Evolutionary conservation across 2,888 invertebrate genomes (phyloP), one percentile per base, ranked within the genome.

Genomic region (Sphinx pinastri): DNA sequence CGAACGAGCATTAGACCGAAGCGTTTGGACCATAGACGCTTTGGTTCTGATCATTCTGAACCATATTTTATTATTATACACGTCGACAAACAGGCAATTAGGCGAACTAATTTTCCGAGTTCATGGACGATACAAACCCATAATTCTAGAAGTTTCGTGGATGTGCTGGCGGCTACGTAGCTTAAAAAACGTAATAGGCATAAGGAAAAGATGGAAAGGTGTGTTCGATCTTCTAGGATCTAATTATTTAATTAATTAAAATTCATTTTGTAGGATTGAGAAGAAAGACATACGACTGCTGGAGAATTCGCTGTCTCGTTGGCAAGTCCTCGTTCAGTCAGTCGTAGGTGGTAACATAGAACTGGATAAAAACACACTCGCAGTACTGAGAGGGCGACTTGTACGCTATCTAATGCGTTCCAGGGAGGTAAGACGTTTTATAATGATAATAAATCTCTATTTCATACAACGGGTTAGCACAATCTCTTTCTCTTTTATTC

Each of bases 381-480:
- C 99, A 0, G 98, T 99, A 57, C 94, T 99, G 51, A 94, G 98
- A 47, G 99, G 99, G 0, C 95, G 98, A 69, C 95, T 98, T 76
- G 99, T 99, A 13, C 95, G 99, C 55, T 99, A 98, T 89, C 95
- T 99, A 68, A 99, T 99, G 98, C 94, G 98, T 74, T 98, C 98
- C 14, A 95, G 97, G 84, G 99, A 99, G 95, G 91, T 92, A 70
- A 75, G 83, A 72, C 11, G 0, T 38, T 59, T 25, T 0, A 8
- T 57, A 8, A 31, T 45, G 5, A 38, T 7, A 59, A 59, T 59
- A 59, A 11, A 4, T 51, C 19, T 13, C 14, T 47, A 11, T 47
- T 19, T 63, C 11, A n/a, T 16, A 60, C 45, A n/a, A 0, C 16
- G 54, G 58, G 58, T 58, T 7, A 60, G 59, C 59, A n/a, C 45